Conservation (phyloP, 2,888 invertebrate species). For the Microchrysa polita region DNA sequence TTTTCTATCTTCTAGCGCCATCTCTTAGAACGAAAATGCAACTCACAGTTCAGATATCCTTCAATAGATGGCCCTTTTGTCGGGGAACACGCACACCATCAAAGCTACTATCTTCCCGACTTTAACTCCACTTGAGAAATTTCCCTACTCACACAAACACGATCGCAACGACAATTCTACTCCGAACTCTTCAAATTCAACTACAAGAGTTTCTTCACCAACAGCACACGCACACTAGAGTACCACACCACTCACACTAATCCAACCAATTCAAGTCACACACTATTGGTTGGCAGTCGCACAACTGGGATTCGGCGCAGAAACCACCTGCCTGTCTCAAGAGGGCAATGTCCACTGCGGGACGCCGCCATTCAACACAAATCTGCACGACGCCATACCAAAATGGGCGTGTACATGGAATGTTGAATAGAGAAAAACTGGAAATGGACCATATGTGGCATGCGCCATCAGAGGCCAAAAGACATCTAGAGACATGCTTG, state of each 20-base stretch:
- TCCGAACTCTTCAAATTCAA: no score
- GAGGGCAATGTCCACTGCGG: neutral
- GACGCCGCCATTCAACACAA: neutral
- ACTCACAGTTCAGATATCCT: conserved; percentile 4
- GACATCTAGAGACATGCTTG: no score
- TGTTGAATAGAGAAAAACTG: no score
- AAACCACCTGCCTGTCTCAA: neutral
- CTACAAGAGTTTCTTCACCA: no score
- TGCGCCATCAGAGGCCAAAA: no score
- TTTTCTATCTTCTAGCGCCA: conserved; percentile 11
- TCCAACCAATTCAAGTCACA: neutral
- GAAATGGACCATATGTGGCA: no score
- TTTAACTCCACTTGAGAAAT: conserved; percentile 9
- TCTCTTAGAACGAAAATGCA: neutral
- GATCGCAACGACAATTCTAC: neutral
- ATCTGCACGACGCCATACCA: conserved; percentile 26
- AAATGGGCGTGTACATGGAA: conserved; percentile 31
- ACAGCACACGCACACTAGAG: conserved; percentile 25
- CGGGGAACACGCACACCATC: conserved; percentile 7
- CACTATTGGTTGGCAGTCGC: neutral
- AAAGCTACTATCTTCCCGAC: neutral
- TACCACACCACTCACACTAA: conserved; percentile 21
- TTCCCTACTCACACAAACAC: conserved; percentile 12
- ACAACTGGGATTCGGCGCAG: neutral
- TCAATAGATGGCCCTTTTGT: conserved; percentile 2